Percentiles rank a stretch among this genome's conserved stretches.
These are phyloP conservation scores for Conus betulinus DNA, from an alignment of 1,140 invertebrate species.

Conservation along the genomic window DNA sequence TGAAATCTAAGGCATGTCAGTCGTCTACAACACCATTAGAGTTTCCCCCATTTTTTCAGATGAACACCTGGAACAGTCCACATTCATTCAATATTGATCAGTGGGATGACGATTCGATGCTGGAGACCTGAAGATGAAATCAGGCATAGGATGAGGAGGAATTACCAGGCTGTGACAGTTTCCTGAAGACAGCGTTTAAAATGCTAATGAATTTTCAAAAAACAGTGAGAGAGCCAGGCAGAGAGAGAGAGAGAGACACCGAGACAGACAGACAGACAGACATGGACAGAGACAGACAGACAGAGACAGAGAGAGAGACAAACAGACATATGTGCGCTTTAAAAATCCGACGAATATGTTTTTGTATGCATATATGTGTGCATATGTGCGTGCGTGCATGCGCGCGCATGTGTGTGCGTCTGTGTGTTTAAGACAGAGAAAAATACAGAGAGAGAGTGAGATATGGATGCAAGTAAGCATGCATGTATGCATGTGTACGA, in stretches of 20 bases:
- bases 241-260: not conserved
- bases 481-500: not conserved
- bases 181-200: no score
- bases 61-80: no score
- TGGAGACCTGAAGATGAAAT: no score
- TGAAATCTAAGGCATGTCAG: no score
- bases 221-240: not conserved
- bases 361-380: not conserved
- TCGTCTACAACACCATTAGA: no score
- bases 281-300: not conserved
- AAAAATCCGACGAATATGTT: not conserved
- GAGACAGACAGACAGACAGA: not conserved
- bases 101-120: no score
- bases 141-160: no score
- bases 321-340: not conserved
- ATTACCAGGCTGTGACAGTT: no score
- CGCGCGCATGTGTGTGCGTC: not conserved
- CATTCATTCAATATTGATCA: no score
- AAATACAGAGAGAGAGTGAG: no score
- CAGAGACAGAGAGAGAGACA: not conserved
- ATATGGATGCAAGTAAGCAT: no score
- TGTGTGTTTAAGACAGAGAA: not conserved
- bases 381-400: not conserved
- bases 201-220: not conserved
- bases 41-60: no score